Conservation (phyloP, 2,797 vertebrate species). For the Enteromius argenteus region DNA sequence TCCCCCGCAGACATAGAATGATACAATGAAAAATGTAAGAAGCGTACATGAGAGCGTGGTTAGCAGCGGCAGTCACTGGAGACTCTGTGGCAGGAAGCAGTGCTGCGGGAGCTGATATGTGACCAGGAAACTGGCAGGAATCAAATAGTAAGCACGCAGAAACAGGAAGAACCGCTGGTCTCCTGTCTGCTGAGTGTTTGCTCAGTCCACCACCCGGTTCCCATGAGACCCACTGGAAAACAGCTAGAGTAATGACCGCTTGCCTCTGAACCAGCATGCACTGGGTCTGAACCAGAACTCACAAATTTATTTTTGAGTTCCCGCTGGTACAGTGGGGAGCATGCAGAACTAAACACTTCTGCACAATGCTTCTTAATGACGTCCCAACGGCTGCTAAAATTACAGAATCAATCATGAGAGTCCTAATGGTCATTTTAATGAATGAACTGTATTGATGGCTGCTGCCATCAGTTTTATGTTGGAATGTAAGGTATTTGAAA, state of each 20-base stretch:
- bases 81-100: constrained; percentile 76
- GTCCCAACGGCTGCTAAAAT: neutral
- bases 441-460: neutral
- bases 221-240: constrained; percentile 62
- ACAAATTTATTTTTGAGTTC: constrained; percentile 10
- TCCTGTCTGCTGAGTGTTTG: constrained; percentile 71
- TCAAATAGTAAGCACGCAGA: constrained; percentile 70
- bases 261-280: constrained; percentile 58
- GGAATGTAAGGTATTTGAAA: constrained; percentile 6
- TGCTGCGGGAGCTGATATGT: constrained; percentile 82
- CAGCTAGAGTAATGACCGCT: constrained; percentile 52
- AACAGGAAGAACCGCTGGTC: constrained; percentile 76
- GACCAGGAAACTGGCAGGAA: constrained; percentile 78
- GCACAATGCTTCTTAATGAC: constrained; percentile 7
- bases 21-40: constrained; percentile 15
- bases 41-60: constrained; percentile 46
- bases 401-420: neutral
- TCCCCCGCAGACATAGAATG: neutral
- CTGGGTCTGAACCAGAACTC: constrained; percentile 27
- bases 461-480: neutral
- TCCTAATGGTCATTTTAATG: constrained; percentile 18
- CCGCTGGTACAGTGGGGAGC: constrained; percentile 7
- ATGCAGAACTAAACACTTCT: constrained; percentile 1
- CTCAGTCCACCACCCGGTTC: constrained; percentile 66
- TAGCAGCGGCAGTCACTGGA: constrained; percentile 63